phyloP scores from a whole-genome alignment of 2,797 vertebrate species.

The Steatocranus sp. region DNA sequence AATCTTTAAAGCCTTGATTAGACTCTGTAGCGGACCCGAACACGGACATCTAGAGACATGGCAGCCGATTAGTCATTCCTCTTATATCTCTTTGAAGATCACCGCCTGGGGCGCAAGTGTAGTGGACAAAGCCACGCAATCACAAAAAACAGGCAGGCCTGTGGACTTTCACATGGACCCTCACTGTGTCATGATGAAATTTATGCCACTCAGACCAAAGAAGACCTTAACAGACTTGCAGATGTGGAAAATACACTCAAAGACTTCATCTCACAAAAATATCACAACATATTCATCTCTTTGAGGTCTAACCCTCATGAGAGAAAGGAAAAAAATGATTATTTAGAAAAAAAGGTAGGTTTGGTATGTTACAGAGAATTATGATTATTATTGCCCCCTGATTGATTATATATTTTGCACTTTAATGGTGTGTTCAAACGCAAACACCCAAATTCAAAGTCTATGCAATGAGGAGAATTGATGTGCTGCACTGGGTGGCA shows the following conservation, averaged over 20 bases:
- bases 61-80: background rate
- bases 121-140: background rate
- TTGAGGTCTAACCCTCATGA: rapidly evolving
- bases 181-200: background rate
- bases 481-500: background rate
- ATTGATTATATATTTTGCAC: background rate
- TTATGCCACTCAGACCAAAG: background rate
- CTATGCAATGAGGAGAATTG: background rate
- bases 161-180: background rate
- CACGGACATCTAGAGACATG: background rate
- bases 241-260: background rate
- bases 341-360: background rate
- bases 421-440: rapidly evolving
- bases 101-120: rapidly evolving
- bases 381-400: background rate
- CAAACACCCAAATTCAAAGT: background rate
- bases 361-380: background rate
- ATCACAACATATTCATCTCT: background rate
- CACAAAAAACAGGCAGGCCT: background rate
- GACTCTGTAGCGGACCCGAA: background rate
- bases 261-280: background rate
- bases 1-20: background rate
- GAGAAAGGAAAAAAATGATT: rapidly evolving
- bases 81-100: background rate
- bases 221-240: background rate